Conservation (phyloP, 2,113 vertebrate genomes). For the Platanista minor region DNA sequence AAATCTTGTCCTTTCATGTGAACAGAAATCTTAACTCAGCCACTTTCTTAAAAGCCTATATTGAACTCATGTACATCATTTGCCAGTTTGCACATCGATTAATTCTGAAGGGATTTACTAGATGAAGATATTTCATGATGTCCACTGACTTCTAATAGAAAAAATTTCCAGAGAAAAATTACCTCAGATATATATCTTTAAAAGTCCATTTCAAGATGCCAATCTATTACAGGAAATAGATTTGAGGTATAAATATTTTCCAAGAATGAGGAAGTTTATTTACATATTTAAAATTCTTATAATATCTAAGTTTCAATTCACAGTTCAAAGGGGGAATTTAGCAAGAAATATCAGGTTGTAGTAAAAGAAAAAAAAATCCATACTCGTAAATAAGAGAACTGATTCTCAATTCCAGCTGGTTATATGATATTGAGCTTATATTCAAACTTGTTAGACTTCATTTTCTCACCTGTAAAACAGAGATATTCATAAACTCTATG, state of each 20-base stretch:
- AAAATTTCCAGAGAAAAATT: background rate
- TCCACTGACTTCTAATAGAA: background rate
- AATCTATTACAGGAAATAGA: background rate
- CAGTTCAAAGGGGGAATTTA: background rate
- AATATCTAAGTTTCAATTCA: background rate
- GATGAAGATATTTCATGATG: constrained; percentile 2
- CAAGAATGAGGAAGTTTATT: background rate
- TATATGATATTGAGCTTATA: background rate
- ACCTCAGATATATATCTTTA: background rate
- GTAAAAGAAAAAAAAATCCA: background rate
- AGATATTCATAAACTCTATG: background rate
- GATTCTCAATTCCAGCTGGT: background rate
- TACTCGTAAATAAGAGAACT: background rate
- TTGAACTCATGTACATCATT: constrained; percentile 7
- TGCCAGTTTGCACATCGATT: constrained; percentile 29
- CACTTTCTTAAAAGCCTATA: constrained; percentile 3
- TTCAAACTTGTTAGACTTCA: background rate
- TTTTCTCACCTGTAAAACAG: constrained; percentile 2
- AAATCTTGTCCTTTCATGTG: background rate
- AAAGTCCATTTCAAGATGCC: constrained; percentile 3
- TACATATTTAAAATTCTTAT: background rate
- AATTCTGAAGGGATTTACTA: constrained; percentile 44
- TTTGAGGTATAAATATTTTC: background rate
- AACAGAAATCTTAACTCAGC: background rate
- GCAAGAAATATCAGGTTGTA: background rate